Evolutionary conservation across 2,888 invertebrate species (phyloP), one percentile per base, ranked within the genome.

Genomic region (Diabrotica balteata): DNA sequence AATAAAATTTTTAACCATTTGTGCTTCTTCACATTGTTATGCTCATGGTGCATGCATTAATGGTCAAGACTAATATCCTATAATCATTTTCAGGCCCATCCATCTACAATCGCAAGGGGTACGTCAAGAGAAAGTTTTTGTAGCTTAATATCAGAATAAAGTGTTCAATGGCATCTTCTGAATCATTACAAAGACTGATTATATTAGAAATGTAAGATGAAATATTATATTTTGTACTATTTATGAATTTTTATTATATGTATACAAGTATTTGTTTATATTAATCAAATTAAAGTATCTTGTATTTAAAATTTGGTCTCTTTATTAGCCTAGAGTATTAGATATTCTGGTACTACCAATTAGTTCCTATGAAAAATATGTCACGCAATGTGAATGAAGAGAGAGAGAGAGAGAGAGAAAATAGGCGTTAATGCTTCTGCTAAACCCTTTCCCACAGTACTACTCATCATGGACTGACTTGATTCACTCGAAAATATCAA

Each of bases 111-210:
- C n/a, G 43, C 52, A 22, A 57, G 10, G 43, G 50, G 45, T 7
- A 63, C 32, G 8, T 63, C 63, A 11, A 63, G 51, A 51, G 63
- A 63, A 57, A 57, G 57, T 50, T 63, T 63, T 51, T 49, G 55
- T n/a, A 63, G 63, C 22, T 57, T 63, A 44, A 57, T 63, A 47
- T 63, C 63, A 17, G 63, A 50, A 50, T 63, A 50, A 22, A 45
- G n/a, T 22, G 7, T 46, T 53, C 11, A 54, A 54, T 32, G 51
- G n/a, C 52, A 49, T 17, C 17, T 45, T 45, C 47, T 47, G 42
- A 22, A 49, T 22, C 51, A 55, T 57, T 47, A 63, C 32, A 50
- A 63, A 63, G 63, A 63, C 63, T 63, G 57, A 63, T 32, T 32
- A 32, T 32, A 55, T 11, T 59, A 44, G 32, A 50, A 57, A 57